These are phyloP conservation scores for Pseudorectes ferrugineus DNA, from an alignment of 2,113 vertebrate species.

Conservation along the genomic window DNA sequence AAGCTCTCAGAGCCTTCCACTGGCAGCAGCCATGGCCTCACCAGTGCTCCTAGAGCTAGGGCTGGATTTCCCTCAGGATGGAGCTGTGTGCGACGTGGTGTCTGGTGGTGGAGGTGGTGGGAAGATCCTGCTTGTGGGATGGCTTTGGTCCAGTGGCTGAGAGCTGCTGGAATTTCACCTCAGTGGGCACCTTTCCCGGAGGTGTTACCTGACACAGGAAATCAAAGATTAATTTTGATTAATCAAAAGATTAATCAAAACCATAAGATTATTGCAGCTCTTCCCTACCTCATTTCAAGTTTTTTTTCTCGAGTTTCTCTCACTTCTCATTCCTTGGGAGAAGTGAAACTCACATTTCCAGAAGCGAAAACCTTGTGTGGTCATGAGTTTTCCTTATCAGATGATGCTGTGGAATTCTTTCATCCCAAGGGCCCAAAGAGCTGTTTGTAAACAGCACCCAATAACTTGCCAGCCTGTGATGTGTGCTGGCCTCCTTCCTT, in stretches of 20 bases:
- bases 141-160: not conserved
- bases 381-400: constrained; percentile 35
- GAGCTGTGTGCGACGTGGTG: rapidly evolving
- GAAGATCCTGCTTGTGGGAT: not conserved
- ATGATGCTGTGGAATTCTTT: constrained; percentile 1
- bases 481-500: not conserved
- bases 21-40: not conserved
- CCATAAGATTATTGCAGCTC: not conserved
- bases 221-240: not conserved
- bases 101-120: not conserved
- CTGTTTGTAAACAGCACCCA: not conserved
- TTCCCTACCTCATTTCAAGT: not conserved
- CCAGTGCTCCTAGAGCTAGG: not conserved
- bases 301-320: not conserved
- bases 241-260: not conserved
- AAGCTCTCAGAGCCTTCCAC: not conserved
- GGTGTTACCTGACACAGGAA: not conserved
- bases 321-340: not conserved
- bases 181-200: not conserved
- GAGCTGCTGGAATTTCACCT: not conserved
- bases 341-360: constrained; percentile 35
- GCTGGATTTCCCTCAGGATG: not conserved
- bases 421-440: not conserved
- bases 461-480: not conserved
- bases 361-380: not conserved